A percentile compares a stretch with the other conserved stretches of the same genome.
Evolutionary conservation across 2,797 vertebrate genomes (phyloP).

Genomic region (Delichon dasypus): DNA sequence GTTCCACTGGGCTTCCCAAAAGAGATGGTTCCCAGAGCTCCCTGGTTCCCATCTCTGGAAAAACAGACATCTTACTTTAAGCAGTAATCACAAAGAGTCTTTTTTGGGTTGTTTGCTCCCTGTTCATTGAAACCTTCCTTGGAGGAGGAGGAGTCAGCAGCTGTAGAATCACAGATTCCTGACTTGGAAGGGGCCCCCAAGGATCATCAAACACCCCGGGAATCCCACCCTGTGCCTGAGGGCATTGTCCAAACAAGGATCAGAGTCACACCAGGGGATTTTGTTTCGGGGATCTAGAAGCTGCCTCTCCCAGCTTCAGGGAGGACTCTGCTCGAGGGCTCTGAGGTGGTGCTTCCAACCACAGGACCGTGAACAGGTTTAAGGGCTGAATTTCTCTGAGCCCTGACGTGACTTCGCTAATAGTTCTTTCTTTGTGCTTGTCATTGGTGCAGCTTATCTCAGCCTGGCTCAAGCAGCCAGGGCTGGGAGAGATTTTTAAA

Average conservation of each 20-base stretch:
- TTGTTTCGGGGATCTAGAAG: not conserved
- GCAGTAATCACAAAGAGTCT: not conserved
- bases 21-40: not conserved
- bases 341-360: not conserved
- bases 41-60: not conserved
- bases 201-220: not conserved
- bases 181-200: not conserved
- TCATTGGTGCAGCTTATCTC: no score
- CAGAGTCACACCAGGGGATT: not conserved
- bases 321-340: not conserved
- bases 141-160: not conserved
- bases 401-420: not conserved
- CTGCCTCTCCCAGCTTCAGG: not conserved
- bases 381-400: not conserved
- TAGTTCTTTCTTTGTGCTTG: not conserved
- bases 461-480: no score
- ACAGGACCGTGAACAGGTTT: not conserved
- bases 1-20: not conserved
- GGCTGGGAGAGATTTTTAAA: no score
- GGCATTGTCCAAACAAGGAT: not conserved
- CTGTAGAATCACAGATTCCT: not conserved
- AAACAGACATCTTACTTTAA: not conserved
- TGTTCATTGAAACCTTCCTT: not conserved
- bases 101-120: not conserved
- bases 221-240: not conserved